Base-by-base conservation (phyloP, 2,888 invertebrate species). In the Melanostoma mellinum region DNA sequence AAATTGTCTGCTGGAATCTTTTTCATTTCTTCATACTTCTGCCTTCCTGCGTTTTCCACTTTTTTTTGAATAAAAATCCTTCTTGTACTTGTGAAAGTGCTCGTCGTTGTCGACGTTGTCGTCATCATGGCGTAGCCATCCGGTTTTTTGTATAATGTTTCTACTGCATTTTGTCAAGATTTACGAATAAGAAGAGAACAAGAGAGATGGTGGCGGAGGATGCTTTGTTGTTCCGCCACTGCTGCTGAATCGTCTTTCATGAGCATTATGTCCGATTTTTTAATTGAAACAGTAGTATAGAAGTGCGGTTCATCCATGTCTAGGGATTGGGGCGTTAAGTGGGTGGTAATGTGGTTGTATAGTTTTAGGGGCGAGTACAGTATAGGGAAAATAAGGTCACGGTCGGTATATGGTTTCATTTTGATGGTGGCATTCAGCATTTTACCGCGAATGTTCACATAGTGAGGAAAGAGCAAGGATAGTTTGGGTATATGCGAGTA, bases 231-330 rank as follows among this genome's bases (percentile, higher is more conserved):
- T 20, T 20, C 20, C 20, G 20, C 20, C 20, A 20, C 65, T 33
- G 48, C 50, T 35, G 56, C 68, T 74, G 79, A 79, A 56, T 79
- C 73, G 50, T 78, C 82, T 73, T 73, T 68, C 48, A 73, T 40
- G 73, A 78, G 78, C 36, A 78, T 78, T 78, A 75, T 82, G 82
- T 79, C 84, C 79, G 71, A 67, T 67, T 74, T 79, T 61, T 79
- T 84, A 84, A 79, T 84, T 79, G 84, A 84, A 82, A 82, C 73
- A 63, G 63, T 58, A 52, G 58, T 48, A 46, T n/a, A 30, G 56
- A 44, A 48, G 60, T 65, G 73, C 42, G 50, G 6, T 36, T 33
- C 63, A 61, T 68, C 42, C 38, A n/a, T 48, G 68, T 68, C 65
- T 67, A 55, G 33, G 8, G 52, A 46, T 46, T 56, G 55, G 68